These are phyloP conservation scores for Hoplodrina ambigua DNA, from an alignment of 2,888 invertebrate species.

Conservation along the genomic window DNA sequence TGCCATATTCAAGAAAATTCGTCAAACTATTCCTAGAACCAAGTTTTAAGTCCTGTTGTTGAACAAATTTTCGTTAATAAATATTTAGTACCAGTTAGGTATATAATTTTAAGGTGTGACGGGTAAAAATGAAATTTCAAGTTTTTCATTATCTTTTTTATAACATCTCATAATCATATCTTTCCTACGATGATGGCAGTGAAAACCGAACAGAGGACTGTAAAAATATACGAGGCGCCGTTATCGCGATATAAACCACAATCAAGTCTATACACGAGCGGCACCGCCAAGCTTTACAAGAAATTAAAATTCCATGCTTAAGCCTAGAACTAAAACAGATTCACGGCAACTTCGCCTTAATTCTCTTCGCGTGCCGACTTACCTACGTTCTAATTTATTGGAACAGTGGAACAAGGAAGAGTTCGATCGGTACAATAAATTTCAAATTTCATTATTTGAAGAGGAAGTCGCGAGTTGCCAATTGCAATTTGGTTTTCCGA, in stretches of 20 bases:
- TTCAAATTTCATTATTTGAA: conserved; percentile 90
- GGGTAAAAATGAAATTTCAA: conserved; percentile 1
- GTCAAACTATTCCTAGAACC: conserved; percentile 2
- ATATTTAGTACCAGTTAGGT: conserved; percentile 17
- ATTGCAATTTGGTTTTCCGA: conserved; percentile 87
- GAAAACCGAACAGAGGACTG: conserved; percentile 18
- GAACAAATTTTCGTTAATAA: neutral
- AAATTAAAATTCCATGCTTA: conserved; percentile 70
- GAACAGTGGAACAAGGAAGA: conserved; percentile 78
- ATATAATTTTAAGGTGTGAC: conserved; percentile 2
- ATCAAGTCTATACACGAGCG: conserved; percentile 32
- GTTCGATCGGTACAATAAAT: conserved; percentile 87
- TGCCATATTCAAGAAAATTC: no score
- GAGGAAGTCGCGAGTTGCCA: conserved; percentile 87
- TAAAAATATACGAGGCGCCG: conserved; percentile 28
- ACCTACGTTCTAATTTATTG: conserved; percentile 82
- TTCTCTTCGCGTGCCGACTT: conserved; percentile 74
- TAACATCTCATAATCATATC: conserved; percentile 13
- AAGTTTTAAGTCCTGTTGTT: conserved; percentile 11
- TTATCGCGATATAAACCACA: conserved; percentile 42
- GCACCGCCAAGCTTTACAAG: conserved; percentile 56
- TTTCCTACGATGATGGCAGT: conserved; percentile 13
- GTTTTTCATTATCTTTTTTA: conserved; percentile 26
- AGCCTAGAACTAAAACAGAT: conserved; percentile 70
- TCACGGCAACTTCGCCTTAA: conserved; percentile 70